Evolutionary conservation across 2,113 vertebrate species (phyloP).

Genomic region (Rhabdomys dilectus): DNA sequence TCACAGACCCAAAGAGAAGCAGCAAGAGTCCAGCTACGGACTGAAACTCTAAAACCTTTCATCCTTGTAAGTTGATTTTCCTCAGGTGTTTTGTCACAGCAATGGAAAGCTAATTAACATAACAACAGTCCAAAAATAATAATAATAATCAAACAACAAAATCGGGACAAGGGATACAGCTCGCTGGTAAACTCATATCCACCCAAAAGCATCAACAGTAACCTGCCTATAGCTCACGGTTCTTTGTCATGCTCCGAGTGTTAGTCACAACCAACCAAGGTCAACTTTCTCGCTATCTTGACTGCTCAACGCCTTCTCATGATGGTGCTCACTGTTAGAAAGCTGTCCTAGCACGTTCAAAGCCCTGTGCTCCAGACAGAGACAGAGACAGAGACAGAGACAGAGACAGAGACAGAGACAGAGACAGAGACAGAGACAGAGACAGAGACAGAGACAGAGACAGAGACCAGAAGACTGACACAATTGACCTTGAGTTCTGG

Average conservation of each 20-base stretch:
- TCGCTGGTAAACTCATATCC: neutral
- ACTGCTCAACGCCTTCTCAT: neutral
- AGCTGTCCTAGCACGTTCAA: neutral
- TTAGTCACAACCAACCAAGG: neutral
- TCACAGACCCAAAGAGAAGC: neutral
- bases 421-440: neutral
- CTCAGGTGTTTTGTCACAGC: neutral
- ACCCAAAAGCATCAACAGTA: neutral
- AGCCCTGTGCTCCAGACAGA: neutral
- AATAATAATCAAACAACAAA: neutral
- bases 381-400: neutral
- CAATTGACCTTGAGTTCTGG: neutral
- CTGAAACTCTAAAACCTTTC: neutral
- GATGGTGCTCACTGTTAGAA: neutral
- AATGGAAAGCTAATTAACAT: neutral
- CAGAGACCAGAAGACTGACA: accelerated
- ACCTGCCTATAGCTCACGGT: neutral
- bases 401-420: neutral
- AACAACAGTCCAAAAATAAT: neutral
- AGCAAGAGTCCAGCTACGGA: neutral
- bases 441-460: neutral
- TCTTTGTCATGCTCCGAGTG: neutral
- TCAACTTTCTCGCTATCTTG: neutral
- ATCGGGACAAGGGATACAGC: neutral
- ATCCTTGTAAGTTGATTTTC: neutral